Evolutionary conservation across 2,113 vertebrate genomes (phyloP).

Genomic region (Onychostruthus taczanowskii): DNA sequence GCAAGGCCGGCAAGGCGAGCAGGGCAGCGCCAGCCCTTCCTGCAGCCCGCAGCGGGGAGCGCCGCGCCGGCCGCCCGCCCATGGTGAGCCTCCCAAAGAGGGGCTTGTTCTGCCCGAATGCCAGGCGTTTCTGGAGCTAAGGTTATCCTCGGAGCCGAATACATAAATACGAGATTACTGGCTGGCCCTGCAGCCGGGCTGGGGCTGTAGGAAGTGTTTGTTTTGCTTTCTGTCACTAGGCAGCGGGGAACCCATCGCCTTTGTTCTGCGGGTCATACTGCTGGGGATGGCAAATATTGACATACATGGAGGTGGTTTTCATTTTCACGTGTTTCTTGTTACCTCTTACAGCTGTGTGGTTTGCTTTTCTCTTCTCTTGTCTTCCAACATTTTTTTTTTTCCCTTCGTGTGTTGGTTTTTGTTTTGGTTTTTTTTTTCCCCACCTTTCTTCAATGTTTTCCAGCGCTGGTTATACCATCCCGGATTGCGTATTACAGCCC

Average conservation of each 20-base stretch:
- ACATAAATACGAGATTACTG: constrained; percentile 21
- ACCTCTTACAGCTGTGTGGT: neutral
- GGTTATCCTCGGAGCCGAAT: constrained; percentile 18
- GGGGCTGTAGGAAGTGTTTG: constrained; percentile 56
- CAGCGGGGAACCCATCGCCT: constrained; percentile 51
- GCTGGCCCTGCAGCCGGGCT: neutral
- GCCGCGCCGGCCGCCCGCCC: neutral
- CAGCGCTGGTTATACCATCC: neutral
- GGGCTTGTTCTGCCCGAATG: neutral
- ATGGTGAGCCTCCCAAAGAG: neutral
- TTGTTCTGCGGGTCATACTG: constrained; percentile 58
- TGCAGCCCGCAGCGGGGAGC: neutral
- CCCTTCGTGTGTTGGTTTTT: too few relatives aligned
- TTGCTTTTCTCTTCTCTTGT: constrained; percentile 16
- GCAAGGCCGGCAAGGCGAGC: neutral
- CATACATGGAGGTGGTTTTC: constrained; percentile 50
- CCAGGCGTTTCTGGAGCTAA: neutral
- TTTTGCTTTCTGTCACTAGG: constrained; percentile 62
- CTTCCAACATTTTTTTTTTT: neutral
- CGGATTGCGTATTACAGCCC: neutral
- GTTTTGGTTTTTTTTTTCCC: too few relatives aligned
- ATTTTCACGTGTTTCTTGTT: constrained; percentile 63
- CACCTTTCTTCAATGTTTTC: neutral
- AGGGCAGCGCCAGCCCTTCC: neutral
- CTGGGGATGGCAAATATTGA: constrained; percentile 62